A percentile compares a stretch with the other conserved stretches of the same genome.
phyloP scores from a whole-genome alignment of 2,888 invertebrate species.

The Drymonia ruficornis region DNA sequence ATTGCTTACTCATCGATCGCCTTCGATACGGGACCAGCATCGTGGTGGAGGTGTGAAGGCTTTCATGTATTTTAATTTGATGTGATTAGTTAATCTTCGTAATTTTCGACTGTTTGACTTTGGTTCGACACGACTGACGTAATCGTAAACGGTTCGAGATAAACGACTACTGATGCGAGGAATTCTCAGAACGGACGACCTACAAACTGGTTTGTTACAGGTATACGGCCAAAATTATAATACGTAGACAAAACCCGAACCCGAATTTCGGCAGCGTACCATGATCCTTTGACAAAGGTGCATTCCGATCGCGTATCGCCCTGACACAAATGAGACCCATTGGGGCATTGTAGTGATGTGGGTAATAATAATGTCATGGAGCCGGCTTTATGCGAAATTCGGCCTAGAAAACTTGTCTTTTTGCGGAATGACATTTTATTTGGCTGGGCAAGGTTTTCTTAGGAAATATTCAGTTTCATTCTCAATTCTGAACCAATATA shows the following conservation, averaged over 20 bases:
- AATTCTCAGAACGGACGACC: slow-evolving; percentile 65
- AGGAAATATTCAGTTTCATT: not conserved
- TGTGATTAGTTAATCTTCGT: slow-evolving; percentile 54
- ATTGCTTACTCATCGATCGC: slow-evolving; percentile 53
- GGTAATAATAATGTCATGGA: slow-evolving; percentile 29
- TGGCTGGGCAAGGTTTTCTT: not conserved
- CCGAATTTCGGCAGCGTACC: slow-evolving; percentile 66
- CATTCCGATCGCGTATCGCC: slow-evolving; percentile 67
- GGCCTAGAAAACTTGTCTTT: slow-evolving; percentile 6
- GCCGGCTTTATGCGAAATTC: slow-evolving; percentile 20
- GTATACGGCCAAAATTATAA: slow-evolving; percentile 74
- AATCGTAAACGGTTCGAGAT: slow-evolving; percentile 56
- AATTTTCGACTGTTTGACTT: slow-evolving; percentile 37
- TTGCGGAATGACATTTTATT: slow-evolving; percentile 3
- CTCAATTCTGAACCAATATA: not conserved
- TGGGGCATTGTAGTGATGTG: slow-evolving; percentile 38
- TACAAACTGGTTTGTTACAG: slow-evolving; percentile 77
- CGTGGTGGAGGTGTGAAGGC: slow-evolving; percentile 53
- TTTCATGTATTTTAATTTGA: slow-evolving; percentile 52
- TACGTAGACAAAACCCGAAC: slow-evolving; percentile 73
- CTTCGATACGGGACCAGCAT: slow-evolving; percentile 36
- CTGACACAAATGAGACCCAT: slow-evolving; percentile 46
- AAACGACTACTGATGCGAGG: slow-evolving; percentile 54
- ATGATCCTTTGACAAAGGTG: slow-evolving; percentile 67
- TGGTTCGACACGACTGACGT: slow-evolving; percentile 35